Evolutionary conservation across 2,888 invertebrate species (phyloP).

Genomic region (Palloptera scutellata): DNA sequence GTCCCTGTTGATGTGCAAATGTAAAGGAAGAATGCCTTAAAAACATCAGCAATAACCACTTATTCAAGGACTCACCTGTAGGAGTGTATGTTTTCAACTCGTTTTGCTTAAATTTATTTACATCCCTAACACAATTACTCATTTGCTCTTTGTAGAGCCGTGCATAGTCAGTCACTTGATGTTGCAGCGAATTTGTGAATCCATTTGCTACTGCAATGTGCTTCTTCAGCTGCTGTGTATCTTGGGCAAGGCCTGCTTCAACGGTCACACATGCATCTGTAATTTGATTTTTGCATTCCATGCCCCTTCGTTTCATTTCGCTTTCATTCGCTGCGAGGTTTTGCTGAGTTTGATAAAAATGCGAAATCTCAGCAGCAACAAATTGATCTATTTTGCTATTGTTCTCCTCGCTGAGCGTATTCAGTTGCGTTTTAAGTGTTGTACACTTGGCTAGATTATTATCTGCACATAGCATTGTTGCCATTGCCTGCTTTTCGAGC

Average conservation of each 20-base stretch:
- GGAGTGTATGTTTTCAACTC: conserved; percentile 60
- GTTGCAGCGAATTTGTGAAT: conserved; percentile 54
- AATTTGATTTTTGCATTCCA: conserved; percentile 33
- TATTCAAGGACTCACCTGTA: conserved; percentile 48
- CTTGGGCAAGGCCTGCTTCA: conserved; percentile 39
- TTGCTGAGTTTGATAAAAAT: conserved; percentile 37
- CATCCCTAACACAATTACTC: conserved; percentile 59
- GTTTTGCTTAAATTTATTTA: conserved; percentile 63
- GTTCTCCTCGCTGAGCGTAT: conserved; percentile 43
- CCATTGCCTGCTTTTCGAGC: conserved; percentile 25
- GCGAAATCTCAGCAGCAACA: conserved; percentile 30
- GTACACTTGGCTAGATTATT: conserved; percentile 46
- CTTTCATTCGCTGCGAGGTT: conserved; percentile 34
- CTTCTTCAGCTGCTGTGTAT: conserved; percentile 42
- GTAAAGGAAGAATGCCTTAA: background rate
- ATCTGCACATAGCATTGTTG: conserved; percentile 40
- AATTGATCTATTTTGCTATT: conserved; percentile 37
- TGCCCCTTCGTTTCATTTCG: conserved; percentile 40
- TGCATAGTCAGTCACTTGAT: conserved; percentile 53
- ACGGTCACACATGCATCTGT: conserved; percentile 34
- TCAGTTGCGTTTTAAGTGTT: conserved; percentile 45
- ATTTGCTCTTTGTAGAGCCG: conserved; percentile 53
- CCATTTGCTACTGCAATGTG: conserved; percentile 55
- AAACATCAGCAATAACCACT: background rate
- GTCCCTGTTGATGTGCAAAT: conserved; percentile 66